A percentile compares a stretch with the other conserved stretches of the same genome.
Conservation (phyloP, 1,140 invertebrate species). For the Mesaphorura yosii region DNA sequence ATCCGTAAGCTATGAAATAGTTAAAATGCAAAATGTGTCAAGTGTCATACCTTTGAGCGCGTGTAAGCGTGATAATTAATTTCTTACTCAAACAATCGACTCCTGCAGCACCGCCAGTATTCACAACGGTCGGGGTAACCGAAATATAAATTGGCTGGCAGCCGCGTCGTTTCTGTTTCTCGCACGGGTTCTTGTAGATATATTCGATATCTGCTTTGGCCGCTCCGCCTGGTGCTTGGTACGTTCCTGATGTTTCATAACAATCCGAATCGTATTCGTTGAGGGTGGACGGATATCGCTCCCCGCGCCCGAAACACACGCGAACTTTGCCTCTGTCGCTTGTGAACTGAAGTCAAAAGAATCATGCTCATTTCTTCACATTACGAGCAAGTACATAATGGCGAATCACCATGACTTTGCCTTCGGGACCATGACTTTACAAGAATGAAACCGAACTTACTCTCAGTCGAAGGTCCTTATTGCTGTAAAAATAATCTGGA, state of each 20-base stretch:
- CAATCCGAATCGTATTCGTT: conserved; percentile 7
- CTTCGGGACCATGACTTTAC: not conserved
- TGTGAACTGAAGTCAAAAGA: conserved; percentile 16
- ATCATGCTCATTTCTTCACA: not conserved
- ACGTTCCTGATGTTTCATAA: conserved; percentile 19
- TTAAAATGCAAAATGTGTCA: not conserved
- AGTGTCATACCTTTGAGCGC: not conserved
- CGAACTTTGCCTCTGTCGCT: conserved; percentile 21
- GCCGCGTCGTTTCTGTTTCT: conserved; percentile 15
- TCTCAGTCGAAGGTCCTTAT: conserved; percentile 16
- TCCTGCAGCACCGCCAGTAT: not conserved
- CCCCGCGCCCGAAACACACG: conserved; percentile 7
- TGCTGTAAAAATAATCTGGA: conserved; percentile 28
- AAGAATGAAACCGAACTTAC: conserved; percentile 14
- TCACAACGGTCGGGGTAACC: conserved; percentile 14
- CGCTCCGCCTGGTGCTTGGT: conserved; percentile 4
- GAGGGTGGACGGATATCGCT: conserved; percentile 9
- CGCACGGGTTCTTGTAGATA: conserved; percentile 16
- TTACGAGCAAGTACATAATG: too few relatives aligned
- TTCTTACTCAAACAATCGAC: conserved; percentile 15
- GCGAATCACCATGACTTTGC: not conserved
- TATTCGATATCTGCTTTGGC: conserved; percentile 13
- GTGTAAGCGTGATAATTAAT: too few relatives aligned
- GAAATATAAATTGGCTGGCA: conserved; percentile 23
- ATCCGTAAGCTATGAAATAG: conserved; percentile 5